Base-by-base conservation (phyloP, 30 jellyfish, hydroid and myxozoan genomes). In the Aurelia sp. region DNA sequence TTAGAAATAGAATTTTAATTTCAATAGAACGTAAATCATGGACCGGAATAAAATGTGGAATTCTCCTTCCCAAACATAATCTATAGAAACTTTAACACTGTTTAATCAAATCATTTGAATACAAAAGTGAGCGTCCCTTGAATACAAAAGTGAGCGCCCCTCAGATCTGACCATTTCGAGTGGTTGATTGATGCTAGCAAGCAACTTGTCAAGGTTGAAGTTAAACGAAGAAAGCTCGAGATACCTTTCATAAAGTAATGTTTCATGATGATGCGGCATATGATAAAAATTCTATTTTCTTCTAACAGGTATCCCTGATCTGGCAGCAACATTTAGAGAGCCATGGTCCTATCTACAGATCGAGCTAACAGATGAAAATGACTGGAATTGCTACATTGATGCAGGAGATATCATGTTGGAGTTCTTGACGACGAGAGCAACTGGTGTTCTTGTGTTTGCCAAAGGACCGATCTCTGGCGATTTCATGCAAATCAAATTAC, bases 401-500 rank as follows among this genome's bases (percentile, higher is more conserved):
- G 97, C 97, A 51, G 97, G 99, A 4, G 93, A 74, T 74, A 69
- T 94, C 44, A 57, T 85, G 50, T 72, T 94, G 23, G 99, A 94
- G 64, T 94, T 94, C 58, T 76, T 90, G 68, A 94, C 99, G 7
- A 83, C 99, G 1, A 63, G 31, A 37, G 96, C 99, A 27, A 73
- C 65, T 19, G 93, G 96, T 30, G 82, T 77, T 23, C 78, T 94
- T 85, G 88, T 84, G 60, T 91, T 83, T 64, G 97, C 96, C 4
- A 84, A 87, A 40, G 99, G 99, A 13, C 97, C 99, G 2, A 74
- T 94, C 62, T 74, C 97, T 6, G 97, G 99, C 5, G 99, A 94
- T 60, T 94, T 90, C 74, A 71, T 85, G 31, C 83, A 84, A 48
- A 86, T 94, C 68, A 72, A 74, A 82, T 62, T 94, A 40, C 55